A percentile compares a stretch with the other conserved stretches of the same genome.
Evolutionary conservation across 2,888 invertebrate genomes (phyloP).

Genomic region (Drosophila mayaguana): DNA sequence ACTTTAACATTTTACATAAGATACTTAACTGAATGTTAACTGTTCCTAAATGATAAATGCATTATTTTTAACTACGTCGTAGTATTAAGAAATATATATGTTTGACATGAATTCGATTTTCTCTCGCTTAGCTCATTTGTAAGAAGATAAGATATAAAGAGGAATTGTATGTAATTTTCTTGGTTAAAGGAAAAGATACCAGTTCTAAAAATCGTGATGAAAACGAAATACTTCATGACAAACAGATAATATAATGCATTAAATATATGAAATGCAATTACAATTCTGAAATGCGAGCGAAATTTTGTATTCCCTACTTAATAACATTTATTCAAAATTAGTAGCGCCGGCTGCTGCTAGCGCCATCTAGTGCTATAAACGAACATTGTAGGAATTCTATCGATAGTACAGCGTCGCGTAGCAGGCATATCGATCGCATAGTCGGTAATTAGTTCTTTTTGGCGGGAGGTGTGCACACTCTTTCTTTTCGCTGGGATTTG

Average conservation of each 20-base stretch:
- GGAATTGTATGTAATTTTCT: not conserved
- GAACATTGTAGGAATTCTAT: not conserved
- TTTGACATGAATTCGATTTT: not conserved
- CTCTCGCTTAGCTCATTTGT: constrained; percentile 1
- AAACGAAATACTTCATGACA: too few relatives aligned
- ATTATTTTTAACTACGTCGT: constrained; percentile 14
- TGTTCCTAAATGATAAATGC: constrained; percentile 8
- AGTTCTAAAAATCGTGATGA: not conserved
- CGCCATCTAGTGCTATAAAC: constrained; percentile 39
- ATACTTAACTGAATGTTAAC: not conserved
- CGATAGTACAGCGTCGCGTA: not conserved
- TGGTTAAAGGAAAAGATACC: not conserved
- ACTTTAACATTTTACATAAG: constrained; percentile 21
- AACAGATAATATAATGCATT: not conserved
- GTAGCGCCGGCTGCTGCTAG: constrained; percentile 7
- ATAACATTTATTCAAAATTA: not conserved
- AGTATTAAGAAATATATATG: constrained; percentile 3
- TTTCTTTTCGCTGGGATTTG: constrained; percentile 27
- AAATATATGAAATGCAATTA: not conserved
- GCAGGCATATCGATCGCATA: constrained; percentile 33
- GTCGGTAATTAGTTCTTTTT: constrained; percentile 33
- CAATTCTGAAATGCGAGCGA: not conserved
- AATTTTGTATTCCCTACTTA: too few relatives aligned
- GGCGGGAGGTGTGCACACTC: constrained; percentile 82
- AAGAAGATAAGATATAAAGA: constrained; percentile 12